Evolutionary conservation across 2,888 invertebrate genomes (phyloP).

Genomic region (Patella ulyssiponensis): DNA sequence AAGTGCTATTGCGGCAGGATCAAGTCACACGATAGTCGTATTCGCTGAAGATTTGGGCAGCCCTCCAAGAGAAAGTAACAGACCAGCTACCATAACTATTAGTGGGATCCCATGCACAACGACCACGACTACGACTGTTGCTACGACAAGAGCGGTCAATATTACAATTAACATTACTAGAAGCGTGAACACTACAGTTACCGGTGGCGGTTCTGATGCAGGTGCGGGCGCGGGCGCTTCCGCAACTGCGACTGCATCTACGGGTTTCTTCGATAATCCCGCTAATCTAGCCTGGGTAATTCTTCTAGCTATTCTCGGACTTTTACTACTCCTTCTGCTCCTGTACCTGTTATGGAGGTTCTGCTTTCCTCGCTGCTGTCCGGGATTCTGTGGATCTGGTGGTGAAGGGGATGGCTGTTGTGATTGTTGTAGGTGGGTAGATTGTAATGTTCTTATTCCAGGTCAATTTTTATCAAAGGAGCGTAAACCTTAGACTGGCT

Average conservation of each 20-base stretch:
- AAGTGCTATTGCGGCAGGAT: background rate
- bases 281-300: background rate
- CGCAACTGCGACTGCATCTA: background rate
- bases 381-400: background rate
- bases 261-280: background rate
- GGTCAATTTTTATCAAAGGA: too few relatives aligned
- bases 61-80: background rate
- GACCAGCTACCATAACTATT: background rate
- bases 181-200: background rate
- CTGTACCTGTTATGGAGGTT: background rate
- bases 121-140: background rate
- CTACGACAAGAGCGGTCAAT: background rate
- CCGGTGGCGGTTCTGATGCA: background rate
- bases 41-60: background rate
- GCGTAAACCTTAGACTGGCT: too few relatives aligned
- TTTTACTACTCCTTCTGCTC: background rate
- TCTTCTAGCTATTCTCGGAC: background rate
- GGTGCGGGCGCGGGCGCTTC: background rate
- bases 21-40: background rate
- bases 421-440: background rate
- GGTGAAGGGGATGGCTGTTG: background rate
- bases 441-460: too few relatives aligned
- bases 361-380: conserved; percentile 5
- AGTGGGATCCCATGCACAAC: background rate
- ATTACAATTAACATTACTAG: background rate